Evolutionary conservation across 37 sponge, comb jelly and placozoan genomes (phyloP).

Genomic region (Oopsacas minuta): DNA sequence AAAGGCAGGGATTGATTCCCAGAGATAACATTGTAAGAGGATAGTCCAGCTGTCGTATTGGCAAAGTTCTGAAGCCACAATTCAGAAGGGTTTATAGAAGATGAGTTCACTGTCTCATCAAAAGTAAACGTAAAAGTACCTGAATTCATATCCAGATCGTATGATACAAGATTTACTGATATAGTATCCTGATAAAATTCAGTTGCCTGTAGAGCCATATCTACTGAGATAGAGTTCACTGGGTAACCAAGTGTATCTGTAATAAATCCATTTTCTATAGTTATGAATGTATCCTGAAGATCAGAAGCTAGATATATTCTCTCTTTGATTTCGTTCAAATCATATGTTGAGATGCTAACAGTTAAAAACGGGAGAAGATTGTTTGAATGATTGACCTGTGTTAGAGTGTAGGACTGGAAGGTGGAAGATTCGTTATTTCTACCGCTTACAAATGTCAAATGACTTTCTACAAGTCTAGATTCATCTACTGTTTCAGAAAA

Average conservation of each 20-base stretch:
- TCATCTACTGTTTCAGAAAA: conserved; percentile 64
- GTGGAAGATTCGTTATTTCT: not conserved
- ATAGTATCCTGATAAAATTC: conserved; percentile 36
- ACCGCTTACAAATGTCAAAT: conserved; percentile 43
- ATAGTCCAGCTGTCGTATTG: not conserved
- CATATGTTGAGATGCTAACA: conserved; percentile 30
- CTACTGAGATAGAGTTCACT: conserved; percentile 25
- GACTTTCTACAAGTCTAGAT: conserved; percentile 27
- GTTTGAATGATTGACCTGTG: conserved; percentile 20
- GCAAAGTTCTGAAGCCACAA: conserved; percentile 41
- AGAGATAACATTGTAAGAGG: not conserved
- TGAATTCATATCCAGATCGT: conserved; percentile 43
- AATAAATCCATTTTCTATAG: conserved; percentile 27
- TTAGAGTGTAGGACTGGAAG: conserved; percentile 28
- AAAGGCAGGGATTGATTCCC: not conserved
- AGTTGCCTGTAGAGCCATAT: conserved; percentile 32
- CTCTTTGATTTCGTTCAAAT: conserved; percentile 59
- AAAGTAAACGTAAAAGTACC: conserved; percentile 50
- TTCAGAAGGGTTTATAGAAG: conserved; percentile 31
- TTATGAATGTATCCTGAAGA: conserved; percentile 40
- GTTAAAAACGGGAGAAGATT: conserved; percentile 39
- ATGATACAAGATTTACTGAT: conserved; percentile 29
- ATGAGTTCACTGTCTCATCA: conserved; percentile 63
- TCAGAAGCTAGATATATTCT: conserved; percentile 43
- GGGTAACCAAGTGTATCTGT: conserved; percentile 40